phyloP scores from a whole-genome alignment of 1,140 invertebrate species.

The Habropoda laboriosa region DNA sequence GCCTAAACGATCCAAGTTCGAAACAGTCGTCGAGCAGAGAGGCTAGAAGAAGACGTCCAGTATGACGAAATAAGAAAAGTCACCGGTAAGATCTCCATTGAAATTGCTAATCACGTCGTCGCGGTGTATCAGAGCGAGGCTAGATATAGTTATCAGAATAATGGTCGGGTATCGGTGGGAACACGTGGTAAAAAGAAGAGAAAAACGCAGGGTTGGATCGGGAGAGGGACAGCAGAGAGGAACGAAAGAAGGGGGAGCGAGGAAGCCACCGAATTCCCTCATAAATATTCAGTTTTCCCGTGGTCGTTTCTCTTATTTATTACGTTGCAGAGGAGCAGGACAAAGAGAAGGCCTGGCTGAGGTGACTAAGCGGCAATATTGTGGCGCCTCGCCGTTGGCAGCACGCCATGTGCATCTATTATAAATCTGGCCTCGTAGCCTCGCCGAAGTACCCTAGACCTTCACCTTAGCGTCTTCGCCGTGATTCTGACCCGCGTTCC shows the following conservation, averaged over 20 bases:
- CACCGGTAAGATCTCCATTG: not conserved
- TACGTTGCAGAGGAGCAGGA: slow-evolving; percentile 22
- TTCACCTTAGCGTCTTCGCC: slow-evolving; percentile 55
- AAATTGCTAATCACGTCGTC: not conserved
- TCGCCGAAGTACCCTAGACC: slow-evolving; percentile 63
- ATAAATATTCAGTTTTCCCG: slow-evolving; percentile 63
- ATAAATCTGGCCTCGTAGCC: slow-evolving; percentile 62
- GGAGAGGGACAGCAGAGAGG: not conserved
- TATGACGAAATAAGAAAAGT: not conserved
- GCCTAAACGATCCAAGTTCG: too few relatives aligned
- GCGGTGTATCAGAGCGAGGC: not conserved
- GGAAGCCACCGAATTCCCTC: slow-evolving; percentile 35
- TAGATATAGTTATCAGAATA: slow-evolving; percentile 13
- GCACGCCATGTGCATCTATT: slow-evolving; percentile 65
- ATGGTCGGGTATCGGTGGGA: not conserved
- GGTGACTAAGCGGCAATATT: slow-evolving; percentile 68
- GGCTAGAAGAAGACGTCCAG: too few relatives aligned
- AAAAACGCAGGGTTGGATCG: not conserved
- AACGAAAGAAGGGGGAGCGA: not conserved
- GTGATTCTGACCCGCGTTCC: slow-evolving; percentile 21
- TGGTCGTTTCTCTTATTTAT: slow-evolving; percentile 60
- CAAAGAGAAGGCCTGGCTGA: slow-evolving; percentile 49
- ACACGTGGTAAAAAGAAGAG: not conserved
- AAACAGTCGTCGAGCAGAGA: too few relatives aligned
- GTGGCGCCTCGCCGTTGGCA: slow-evolving; percentile 66